Evolutionary conservation across 2,888 invertebrate genomes (phyloP).

Genomic region (Andricus curvator): DNA sequence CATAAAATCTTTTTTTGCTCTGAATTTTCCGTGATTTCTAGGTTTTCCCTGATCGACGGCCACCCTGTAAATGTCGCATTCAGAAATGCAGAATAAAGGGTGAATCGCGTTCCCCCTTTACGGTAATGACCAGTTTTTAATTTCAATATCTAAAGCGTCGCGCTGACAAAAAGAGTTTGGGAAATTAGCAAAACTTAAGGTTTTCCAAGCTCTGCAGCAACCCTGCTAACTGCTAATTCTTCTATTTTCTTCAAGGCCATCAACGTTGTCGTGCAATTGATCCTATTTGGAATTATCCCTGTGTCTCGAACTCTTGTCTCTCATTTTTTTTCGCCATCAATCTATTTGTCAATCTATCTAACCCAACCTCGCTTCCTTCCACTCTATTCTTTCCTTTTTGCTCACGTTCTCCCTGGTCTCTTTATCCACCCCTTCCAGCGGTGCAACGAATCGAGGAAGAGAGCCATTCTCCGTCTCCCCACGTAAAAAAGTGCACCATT

Average conservation of each 20-base stretch:
- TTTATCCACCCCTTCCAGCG: conserved; percentile 45
- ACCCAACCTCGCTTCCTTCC: conserved; percentile 38
- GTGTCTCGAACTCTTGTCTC: conserved; percentile 16
- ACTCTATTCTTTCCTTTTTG: conserved; percentile 41
- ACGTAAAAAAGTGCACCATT: conserved; percentile 36
- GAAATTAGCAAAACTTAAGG: no score
- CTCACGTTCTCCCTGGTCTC: conserved; percentile 43
- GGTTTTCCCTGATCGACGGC: no score
- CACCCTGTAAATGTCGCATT: no score
- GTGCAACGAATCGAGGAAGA: conserved; percentile 35
- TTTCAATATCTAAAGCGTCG: no score
- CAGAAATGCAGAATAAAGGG: no score
- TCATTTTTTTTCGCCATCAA: conserved; percentile 23
- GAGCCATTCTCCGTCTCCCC: conserved; percentile 34
- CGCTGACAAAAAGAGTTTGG: no score
- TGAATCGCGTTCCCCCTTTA: no score
- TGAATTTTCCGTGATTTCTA: no score
- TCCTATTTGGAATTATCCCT: conserved; percentile 26
- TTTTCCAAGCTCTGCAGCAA: no score
- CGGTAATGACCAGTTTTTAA: no score
- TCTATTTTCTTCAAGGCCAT: not conserved
- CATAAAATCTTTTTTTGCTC: no score
- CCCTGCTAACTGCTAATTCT: not conserved
- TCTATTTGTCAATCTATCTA: conserved; percentile 43
- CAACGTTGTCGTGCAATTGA: conserved; percentile 6